Percentiles rank a stretch among this genome's conserved stretches.
Conservation (phyloP, 1,140 invertebrate species). For the Araneus ventricosus region DNA sequence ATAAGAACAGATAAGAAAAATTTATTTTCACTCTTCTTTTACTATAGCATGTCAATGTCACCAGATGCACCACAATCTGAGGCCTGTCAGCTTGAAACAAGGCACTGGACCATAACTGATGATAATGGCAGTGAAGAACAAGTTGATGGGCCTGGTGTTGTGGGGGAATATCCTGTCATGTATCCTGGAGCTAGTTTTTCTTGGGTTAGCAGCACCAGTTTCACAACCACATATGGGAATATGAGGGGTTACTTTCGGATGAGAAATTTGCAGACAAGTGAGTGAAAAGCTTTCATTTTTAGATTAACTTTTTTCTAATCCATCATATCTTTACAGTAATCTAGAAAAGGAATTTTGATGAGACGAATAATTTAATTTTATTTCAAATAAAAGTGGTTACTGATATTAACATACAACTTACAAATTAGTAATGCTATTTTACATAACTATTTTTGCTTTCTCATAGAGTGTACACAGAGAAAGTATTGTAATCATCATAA, state of each 20-base stretch:
- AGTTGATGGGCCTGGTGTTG: slow-evolving; percentile 79
- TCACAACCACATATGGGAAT: slow-evolving; percentile 78
- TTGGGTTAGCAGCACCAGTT: slow-evolving; percentile 78
- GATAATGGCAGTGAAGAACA: slow-evolving; percentile 77
- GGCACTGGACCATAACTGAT: slow-evolving; percentile 79
- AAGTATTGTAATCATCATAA: no score
- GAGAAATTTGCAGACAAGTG: slow-evolving; percentile 77
- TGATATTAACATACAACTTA: no score
- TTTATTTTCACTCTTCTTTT: background rate
- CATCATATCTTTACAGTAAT: no score
- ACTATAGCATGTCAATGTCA: slow-evolving; percentile 74
- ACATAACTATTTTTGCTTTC: no score
- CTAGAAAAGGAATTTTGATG: no score
- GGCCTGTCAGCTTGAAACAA: slow-evolving; percentile 77
- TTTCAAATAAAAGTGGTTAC: no score
- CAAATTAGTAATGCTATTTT: no score
- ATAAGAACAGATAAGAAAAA: background rate
- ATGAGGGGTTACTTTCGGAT: slow-evolving; percentile 78
- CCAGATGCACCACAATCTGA: slow-evolving; percentile 63
- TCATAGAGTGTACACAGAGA: no score
- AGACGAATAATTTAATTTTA: no score
- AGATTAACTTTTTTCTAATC: no score
- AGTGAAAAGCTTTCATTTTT: background rate
- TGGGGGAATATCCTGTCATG: slow-evolving; percentile 78
- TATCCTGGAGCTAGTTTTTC: slow-evolving; percentile 77